phyloP scores from a whole-genome alignment of 2,797 vertebrate genomes.

The Menidia menidia region DNA sequence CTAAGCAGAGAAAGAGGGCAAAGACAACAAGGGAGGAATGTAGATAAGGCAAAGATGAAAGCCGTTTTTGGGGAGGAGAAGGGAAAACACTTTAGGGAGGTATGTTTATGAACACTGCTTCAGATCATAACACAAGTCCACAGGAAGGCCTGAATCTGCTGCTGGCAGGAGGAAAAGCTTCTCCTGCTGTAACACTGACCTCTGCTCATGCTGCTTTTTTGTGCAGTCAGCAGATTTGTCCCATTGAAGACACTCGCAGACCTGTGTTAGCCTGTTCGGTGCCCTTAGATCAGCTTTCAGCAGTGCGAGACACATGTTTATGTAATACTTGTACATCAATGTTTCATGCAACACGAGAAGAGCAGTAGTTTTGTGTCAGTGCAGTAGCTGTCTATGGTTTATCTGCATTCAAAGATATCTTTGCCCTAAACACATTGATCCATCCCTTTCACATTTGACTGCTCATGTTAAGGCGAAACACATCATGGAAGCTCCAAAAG shows the following conservation, averaged over 20 bases:
- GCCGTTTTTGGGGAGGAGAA: slow-evolving; percentile 21
- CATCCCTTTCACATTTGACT: too few relatives aligned
- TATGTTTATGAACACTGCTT: slow-evolving; percentile 67
- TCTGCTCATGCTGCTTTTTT: slow-evolving; percentile 43
- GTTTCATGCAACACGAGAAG: neutral
- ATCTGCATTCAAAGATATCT: too few relatives aligned
- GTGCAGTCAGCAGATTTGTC: slow-evolving; percentile 69
- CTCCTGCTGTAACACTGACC: slow-evolving; percentile 45
- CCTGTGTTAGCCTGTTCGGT: slow-evolving; percentile 1
- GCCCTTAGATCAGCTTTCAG: slow-evolving; percentile 25
- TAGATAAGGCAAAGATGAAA: slow-evolving; percentile 63
- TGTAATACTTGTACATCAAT: neutral
- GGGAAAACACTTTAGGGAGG: slow-evolving; percentile 61
- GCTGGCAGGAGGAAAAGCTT: slow-evolving; percentile 23
- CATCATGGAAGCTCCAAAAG: too few relatives aligned
- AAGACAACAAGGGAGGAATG: neutral
- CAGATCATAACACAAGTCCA: slow-evolving; percentile 59
- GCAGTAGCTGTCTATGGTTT: too few relatives aligned
- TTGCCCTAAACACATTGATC: too few relatives aligned
- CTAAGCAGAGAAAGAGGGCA: neutral
- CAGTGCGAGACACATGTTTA: slow-evolving; percentile 15
- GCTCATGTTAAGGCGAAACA: too few relatives aligned
- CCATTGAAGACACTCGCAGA: slow-evolving; percentile 58
- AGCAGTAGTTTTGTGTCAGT: neutral
- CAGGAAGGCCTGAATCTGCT: slow-evolving; percentile 38